These are phyloP conservation scores for Coronaproctus castanopsis DNA, from an alignment of 2,888 invertebrate genomes.

Conservation along the genomic window DNA sequence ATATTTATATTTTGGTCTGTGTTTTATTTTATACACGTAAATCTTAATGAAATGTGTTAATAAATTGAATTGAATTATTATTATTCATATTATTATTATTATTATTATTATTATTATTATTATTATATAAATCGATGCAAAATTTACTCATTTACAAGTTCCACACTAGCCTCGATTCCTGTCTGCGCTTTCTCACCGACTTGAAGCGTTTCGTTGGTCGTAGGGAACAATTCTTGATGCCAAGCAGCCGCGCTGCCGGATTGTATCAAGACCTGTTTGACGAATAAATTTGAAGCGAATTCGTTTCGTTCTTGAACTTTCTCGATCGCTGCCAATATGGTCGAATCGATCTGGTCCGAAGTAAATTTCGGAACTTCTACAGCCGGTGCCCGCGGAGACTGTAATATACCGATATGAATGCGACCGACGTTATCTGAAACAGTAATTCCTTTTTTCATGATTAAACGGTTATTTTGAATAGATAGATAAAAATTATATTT, in stretches of 20 bases:
- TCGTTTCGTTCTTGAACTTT: slow-evolving; percentile 22
- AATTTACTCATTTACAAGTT: slow-evolving; percentile 26
- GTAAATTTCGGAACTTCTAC: slow-evolving; percentile 25
- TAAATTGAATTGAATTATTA: no score
- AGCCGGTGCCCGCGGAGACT: slow-evolving; percentile 25
- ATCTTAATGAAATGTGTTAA: no score
- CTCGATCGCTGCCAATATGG: slow-evolving; percentile 23
- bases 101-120: no score
- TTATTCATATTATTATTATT: no score
- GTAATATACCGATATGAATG: slow-evolving; percentile 23
- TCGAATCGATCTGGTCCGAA: slow-evolving; percentile 24
- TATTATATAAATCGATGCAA: no score
- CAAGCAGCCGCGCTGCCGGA: slow-evolving; percentile 25
- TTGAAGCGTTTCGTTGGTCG: slow-evolving; percentile 25
- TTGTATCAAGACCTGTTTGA: slow-evolving; percentile 22
- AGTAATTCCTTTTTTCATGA: not conserved
- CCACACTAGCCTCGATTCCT: slow-evolving; percentile 26
- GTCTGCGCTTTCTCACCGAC: slow-evolving; percentile 26
- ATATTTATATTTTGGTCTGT: no score
- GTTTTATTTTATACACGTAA: no score
- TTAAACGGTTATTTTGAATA: not conserved
- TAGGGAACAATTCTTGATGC: slow-evolving; percentile 27
- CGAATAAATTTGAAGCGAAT: slow-evolving; percentile 21
- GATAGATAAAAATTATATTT: no score
- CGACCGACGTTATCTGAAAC: not conserved